Percentiles rank a stretch among this genome's conserved stretches.
Conservation (phyloP, 2,888 invertebrate species). For the Acanthosoma haemorrhoidale region DNA sequence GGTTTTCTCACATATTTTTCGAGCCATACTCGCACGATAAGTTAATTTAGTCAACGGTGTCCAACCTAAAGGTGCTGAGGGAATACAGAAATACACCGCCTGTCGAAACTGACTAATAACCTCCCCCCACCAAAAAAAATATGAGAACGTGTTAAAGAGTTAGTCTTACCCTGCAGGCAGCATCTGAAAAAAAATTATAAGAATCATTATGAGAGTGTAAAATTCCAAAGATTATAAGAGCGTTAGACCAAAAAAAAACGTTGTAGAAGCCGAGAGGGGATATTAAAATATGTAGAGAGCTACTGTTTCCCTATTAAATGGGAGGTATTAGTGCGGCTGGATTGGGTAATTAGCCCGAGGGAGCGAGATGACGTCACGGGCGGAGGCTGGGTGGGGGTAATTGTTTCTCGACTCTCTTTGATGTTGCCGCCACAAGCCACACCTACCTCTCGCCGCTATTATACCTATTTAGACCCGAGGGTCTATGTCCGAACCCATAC, state of each 20-base stretch:
- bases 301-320: conserved; percentile 25
- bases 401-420: background rate
- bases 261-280: background rate
- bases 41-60: too few relatives aligned
- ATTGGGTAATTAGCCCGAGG: background rate
- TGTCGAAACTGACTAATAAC: background rate
- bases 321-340: background rate
- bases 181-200: background rate
- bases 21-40: too few relatives aligned
- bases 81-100: too few relatives aligned
- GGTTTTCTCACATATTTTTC: too few relatives aligned
- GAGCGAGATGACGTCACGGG: background rate
- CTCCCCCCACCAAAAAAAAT: background rate
- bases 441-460: background rate
- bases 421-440: background rate
- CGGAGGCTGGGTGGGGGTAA: conserved; percentile 9
- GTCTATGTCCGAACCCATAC: background rate
- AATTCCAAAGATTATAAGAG: conserved; percentile 14
- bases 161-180: background rate
- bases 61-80: too few relatives aligned
- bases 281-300: conserved; percentile 28
- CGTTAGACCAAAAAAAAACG: background rate
- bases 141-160: background rate
- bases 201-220: conserved; percentile 20
- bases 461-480: background rate